Evolutionary conservation across 2,888 invertebrate genomes (phyloP), one percentile per base, ranked within the genome.

Genomic region (Epirrita christyi): DNA sequence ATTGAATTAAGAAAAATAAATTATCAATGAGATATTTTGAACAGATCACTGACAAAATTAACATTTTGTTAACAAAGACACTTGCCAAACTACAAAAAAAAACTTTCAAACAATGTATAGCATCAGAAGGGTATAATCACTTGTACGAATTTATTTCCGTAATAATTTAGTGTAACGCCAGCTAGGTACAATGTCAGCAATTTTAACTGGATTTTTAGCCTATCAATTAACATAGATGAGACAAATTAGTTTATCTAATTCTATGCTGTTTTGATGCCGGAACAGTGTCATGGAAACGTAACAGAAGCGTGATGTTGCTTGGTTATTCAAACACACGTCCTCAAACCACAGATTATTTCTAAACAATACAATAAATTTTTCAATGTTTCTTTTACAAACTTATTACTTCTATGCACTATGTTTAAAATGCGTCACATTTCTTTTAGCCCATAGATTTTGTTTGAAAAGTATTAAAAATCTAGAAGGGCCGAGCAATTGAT

Each of bases 221-320:
- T 32, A 48, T 42, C 48, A 32, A n/a, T n/a, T 44, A 44, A 11
- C n/a, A 28, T 34, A 27, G 49, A 38, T 40, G 49, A 55, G 55
- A 44, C 48, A 49, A 43, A 49, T 55, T 55, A 55, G 49, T 55
- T 44, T 42, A 36, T 49, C 44, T 44, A 45, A 36, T 41, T 49
- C 13, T 41, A 56, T 38, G 49, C 29, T 48, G 42, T 44, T 46
- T 55, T 50, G 50, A 56, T 55, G 49, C 14, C 28, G 45, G 36
- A 50, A 40, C 37, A 59, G 47, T 55, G 55, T 55, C 47, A 51
- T 47, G 51, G 54, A 51, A 47, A 51, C 51, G 45, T 47, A 51
- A 47, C 51, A 36, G 34, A 56, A 59, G 59, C 59, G 58, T 54
- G 54, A 36, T 29, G 55, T 42, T 49, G 55, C 53, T 56, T 21